A percentile compares a stretch with the other conserved stretches of the same genome.
These are phyloP conservation scores for Entomobrya proxima DNA, from an alignment of 2,888 invertebrate species.

Conservation along the genomic window DNA sequence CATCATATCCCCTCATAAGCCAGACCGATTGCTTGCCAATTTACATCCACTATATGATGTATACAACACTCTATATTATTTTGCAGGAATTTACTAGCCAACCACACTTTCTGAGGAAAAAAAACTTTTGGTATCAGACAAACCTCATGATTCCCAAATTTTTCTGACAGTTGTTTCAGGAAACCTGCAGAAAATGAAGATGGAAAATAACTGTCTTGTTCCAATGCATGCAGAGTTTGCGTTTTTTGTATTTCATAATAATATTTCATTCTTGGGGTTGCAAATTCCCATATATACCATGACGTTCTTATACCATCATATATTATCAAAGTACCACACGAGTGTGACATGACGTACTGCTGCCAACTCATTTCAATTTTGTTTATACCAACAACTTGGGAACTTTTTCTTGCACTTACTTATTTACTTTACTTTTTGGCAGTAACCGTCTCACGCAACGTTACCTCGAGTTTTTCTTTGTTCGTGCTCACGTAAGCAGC, in stretches of 20 bases:
- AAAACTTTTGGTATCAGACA: constrained; percentile 10
- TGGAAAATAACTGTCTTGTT: constrained; percentile 14
- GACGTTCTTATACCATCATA: not conserved
- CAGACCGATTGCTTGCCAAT: too few relatives aligned
- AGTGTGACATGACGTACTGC: constrained; percentile 16
- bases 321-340: not conserved
- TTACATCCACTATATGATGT: too few relatives aligned
- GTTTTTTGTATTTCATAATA: not conserved
- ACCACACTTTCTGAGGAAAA: not conserved
- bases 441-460: constrained; percentile 57
- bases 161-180: constrained; percentile 39
- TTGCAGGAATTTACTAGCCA: not conserved
- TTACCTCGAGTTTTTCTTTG: constrained; percentile 40
- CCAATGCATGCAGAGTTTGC: not conserved
- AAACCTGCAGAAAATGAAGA: constrained; percentile 29
- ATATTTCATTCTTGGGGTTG: not conserved
- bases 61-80: too few relatives aligned
- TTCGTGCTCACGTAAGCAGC: constrained; percentile 36
- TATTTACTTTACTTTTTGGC: constrained; percentile 57
- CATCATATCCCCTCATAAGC: too few relatives aligned
- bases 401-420: constrained; percentile 45
- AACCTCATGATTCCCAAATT: constrained; percentile 19
- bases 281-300: not conserved
- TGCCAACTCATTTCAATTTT: constrained; percentile 36
- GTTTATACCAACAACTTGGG: constrained; percentile 11